Conservation (phyloP, 2,888 invertebrate genomes). For the Athripsodes cinereus region DNA sequence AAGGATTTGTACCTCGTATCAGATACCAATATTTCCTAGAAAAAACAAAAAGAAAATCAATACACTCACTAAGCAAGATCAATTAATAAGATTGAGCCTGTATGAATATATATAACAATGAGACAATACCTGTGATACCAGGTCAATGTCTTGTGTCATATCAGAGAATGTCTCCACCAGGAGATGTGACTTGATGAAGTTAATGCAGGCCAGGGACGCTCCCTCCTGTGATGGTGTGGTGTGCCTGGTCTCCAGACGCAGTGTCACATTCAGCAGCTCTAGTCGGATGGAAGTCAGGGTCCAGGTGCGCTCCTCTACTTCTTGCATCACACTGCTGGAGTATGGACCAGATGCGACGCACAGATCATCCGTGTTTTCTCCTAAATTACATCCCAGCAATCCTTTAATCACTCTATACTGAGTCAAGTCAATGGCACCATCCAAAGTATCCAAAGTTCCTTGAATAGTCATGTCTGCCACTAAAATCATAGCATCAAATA, state of each 20-base stretch:
- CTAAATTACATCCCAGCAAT: conserved; percentile 82
- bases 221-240: conserved; percentile 32
- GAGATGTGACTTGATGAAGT: conserved; percentile 85
- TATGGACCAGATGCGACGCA: conserved; percentile 29
- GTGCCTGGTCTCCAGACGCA: conserved; percentile 60
- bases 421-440: conserved; percentile 71
- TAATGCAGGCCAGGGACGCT: conserved; percentile 72
- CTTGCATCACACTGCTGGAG: neutral
- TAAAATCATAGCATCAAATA: too few species aligned
- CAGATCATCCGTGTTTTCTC: conserved; percentile 72
- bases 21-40: conserved; percentile 64
- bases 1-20: conserved; percentile 66
- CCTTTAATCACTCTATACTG: conserved; percentile 87
- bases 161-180: conserved; percentile 84
- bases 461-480: conserved; percentile 80
- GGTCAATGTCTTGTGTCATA: conserved; percentile 83
- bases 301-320: conserved; percentile 55
- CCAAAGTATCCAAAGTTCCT: conserved; percentile 79
- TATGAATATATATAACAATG: too few species aligned
- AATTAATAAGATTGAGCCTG: neutral
- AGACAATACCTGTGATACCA: conserved; percentile 71
- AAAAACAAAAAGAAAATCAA: conserved; percentile 4
- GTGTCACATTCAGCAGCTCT: conserved; percentile 79
- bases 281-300: conserved; percentile 73
- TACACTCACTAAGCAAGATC: neutral